Evolutionary conservation across 2,797 vertebrate species (phyloP).

Genomic region (Coendou prehensilis): DNA sequence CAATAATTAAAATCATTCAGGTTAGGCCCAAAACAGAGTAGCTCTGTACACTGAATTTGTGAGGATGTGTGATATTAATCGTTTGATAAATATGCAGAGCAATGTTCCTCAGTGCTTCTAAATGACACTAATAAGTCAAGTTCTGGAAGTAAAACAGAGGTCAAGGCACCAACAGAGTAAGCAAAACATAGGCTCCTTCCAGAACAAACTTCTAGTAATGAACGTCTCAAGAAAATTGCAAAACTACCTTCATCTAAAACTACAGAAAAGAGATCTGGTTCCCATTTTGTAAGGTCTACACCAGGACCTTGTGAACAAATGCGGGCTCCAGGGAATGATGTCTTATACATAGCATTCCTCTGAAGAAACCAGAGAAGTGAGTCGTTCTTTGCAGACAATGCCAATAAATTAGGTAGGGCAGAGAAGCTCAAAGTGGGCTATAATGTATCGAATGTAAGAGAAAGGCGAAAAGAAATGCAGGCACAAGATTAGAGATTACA

Average conservation of each 20-base stretch:
- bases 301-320: not conserved
- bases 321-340: not conserved
- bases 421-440: not conserved
- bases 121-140: not conserved
- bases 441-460: not conserved
- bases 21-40: not conserved
- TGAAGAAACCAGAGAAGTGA: not conserved
- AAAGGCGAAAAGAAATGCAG: not conserved
- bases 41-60: not conserved
- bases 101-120: not conserved
- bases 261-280: not conserved
- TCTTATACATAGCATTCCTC: not conserved
- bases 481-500: not conserved
- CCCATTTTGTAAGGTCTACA: not conserved
- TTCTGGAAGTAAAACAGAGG: not conserved
- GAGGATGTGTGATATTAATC: not conserved
- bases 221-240: slow-evolving; percentile 4
- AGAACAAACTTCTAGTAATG: slow-evolving; percentile 9
- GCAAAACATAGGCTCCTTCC: not conserved
- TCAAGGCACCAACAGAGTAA: not conserved
- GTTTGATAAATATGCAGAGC: not conserved
- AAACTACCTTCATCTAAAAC: not conserved
- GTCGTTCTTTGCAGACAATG: not conserved
- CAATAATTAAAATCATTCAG: slow-evolving; percentile 5
- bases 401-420: not conserved